Evolutionary conservation across 2,888 invertebrate genomes (phyloP).

Genomic region (Callyntrura guangdongensis): DNA sequence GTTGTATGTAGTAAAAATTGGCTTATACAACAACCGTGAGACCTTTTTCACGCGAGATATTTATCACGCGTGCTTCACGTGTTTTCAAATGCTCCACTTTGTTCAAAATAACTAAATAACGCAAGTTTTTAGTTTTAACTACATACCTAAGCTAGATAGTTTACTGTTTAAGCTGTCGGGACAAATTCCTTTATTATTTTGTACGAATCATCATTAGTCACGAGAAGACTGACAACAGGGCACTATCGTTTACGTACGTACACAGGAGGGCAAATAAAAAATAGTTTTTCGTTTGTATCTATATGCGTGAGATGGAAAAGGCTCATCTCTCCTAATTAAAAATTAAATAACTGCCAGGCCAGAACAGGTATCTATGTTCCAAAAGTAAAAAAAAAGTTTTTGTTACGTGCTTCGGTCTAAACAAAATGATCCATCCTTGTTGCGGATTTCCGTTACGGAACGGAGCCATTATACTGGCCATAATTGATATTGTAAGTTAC

Average conservation of each 20-base stretch:
- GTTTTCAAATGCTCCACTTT: conserved; percentile 1
- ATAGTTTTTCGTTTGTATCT: neutral
- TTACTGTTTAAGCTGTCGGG: neutral
- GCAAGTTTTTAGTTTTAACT: neutral
- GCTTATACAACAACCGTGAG: conserved; percentile 21
- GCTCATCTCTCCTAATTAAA: no score
- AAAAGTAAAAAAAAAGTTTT: neutral
- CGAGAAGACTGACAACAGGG: neutral
- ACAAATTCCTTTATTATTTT: neutral
- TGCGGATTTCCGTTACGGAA: conserved; percentile 76
- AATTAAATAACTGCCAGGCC: neutral
- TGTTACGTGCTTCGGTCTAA: neutral
- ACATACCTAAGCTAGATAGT: no score
- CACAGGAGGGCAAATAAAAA: neutral
- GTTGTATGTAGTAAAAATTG: neutral
- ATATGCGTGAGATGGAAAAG: neutral
- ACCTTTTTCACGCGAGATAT: neutral
- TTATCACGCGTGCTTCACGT: conserved; percentile 17
- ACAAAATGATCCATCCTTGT: conserved; percentile 74
- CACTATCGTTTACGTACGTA: neutral
- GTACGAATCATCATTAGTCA: neutral
- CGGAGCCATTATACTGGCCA: conserved; percentile 68
- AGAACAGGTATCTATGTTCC: neutral
- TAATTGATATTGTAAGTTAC: conserved; percentile 75
- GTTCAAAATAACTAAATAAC: neutral